These are phyloP conservation scores for Netelia inedita DNA, from an alignment of 2,888 invertebrate species.

Conservation along the genomic window DNA sequence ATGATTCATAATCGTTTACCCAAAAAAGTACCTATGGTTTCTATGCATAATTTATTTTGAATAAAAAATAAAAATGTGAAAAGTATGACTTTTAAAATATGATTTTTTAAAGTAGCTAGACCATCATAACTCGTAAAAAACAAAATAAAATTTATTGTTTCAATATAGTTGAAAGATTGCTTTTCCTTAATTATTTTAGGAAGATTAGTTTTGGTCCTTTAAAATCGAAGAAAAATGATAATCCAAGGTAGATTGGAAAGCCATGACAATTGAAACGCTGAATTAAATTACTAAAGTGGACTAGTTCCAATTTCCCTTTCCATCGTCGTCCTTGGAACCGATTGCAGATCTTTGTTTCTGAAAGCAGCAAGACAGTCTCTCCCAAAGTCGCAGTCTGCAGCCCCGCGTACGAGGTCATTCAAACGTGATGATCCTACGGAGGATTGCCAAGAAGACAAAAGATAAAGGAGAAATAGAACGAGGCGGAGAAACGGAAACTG, in stretches of 20 bases:
- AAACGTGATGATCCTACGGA: conserved; percentile 16
- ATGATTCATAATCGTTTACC: not conserved
- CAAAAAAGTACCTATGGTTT: not conserved
- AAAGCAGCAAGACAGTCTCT: conserved; percentile 1
- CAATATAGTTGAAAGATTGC: no score
- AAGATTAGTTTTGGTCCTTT: no score
- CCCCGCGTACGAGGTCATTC: not conserved
- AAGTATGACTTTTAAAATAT: not conserved
- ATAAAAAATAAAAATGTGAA: not conserved
- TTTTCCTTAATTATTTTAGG: no score
- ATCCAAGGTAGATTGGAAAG: no score
- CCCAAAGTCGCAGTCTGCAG: not conserved
- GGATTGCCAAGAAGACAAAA: conserved; percentile 43
- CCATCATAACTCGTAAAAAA: not conserved
- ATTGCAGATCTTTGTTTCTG: conserved; percentile 4
- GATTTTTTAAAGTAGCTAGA: not conserved
- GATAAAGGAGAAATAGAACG: conserved; percentile 33
- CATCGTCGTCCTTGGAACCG: not conserved
- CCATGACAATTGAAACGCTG: no score
- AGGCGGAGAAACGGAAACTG: conserved; percentile 49
- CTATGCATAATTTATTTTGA: not conserved
- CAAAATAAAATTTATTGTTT: no score
- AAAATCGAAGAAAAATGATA: no score
- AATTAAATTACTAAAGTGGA: no score
- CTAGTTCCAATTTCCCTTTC: no score